phyloP scores from a whole-genome alignment of 2,888 invertebrate species.

The Palloptera scutellata region DNA sequence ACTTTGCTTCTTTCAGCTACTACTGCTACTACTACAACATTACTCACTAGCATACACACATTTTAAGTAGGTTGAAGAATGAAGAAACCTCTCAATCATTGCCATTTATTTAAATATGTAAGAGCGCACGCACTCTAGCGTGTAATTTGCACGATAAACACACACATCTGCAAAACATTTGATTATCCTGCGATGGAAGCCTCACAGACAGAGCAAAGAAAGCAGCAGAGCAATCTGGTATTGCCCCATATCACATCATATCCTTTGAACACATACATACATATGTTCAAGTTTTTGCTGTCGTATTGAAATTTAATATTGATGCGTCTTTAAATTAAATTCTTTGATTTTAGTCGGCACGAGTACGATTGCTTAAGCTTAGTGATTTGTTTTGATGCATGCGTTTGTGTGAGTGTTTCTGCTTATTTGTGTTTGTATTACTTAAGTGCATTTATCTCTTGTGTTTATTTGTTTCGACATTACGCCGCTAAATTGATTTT shows the following conservation, averaged over 20 bases:
- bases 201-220: neutral
- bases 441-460: neutral
- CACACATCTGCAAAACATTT: conserved; percentile 30
- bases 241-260: too few species aligned
- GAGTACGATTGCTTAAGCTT: neutral
- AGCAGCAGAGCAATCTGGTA: neutral
- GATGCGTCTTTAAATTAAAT: conserved; percentile 19
- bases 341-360: conserved; percentile 8
- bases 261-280: neutral
- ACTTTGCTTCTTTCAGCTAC: neutral
- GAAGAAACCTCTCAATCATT: neutral
- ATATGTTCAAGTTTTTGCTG: neutral
- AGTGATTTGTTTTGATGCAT: neutral
- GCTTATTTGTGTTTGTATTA: conserved; percentile 3
- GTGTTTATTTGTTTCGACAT: neutral
- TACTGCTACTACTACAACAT: neutral
- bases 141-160: conserved; percentile 30
- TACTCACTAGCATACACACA: neutral
- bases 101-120: conserved; percentile 1
- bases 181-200: conserved; percentile 17
- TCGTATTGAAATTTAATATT: conserved; percentile 11
- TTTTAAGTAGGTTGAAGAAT: neutral
- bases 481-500: neutral
- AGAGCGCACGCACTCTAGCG: conserved; percentile 17
- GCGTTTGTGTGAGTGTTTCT: neutral